Base-by-base conservation (phyloP, 2,113 vertebrate genomes). In the Passer montanus region DNA sequence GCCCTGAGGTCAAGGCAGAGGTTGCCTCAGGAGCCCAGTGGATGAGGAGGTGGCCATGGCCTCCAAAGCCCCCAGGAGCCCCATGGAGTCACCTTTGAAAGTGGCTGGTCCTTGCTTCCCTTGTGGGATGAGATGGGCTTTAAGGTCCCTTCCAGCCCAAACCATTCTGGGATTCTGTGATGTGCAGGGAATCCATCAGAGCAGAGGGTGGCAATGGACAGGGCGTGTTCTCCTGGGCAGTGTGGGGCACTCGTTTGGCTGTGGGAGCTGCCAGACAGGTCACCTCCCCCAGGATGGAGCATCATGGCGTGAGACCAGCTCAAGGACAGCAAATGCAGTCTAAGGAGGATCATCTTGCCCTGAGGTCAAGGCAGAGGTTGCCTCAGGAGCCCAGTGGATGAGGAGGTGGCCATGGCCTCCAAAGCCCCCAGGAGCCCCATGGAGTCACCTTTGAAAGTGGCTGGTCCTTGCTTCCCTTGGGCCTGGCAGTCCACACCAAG, bases 281-380 rank as follows among this genome's bases (percentile, higher is more conserved):
- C 37, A 12, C 14, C 9, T 18, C 9, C 15, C 24, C 37, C 33
- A 0, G 0, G 22, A n/a, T n/a, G n/a, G n/a, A n/a, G n/a, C n/a
- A n/a, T n/a, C n/a, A n/a, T n/a, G n/a, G 6, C 15, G 53, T 58
- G 58, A 13, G 30, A 39, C 6, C n/a, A 39, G 77, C 49, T 39
- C 49, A 33, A 20, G 62, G 41, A 82, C 62, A 85, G 27, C 33
- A 58, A 28, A 55, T 0, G 0, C 4, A 39, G 1, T 1, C 27
- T 14, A 1, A 33, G 23, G 46, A 52, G 30, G 20, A 20, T 72
- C 17, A 0, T 69, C 60, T 47, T 53, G 15, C 66, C 63, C 28
- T 27, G 67, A 68, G 64, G 18, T 72, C 37, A 44, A 24, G 31
- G 37, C 46, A 74, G 66, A 66, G 52, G 31, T 47, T 84, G 44